Evolutionary conservation across 1,140 invertebrate genomes (phyloP).

Genomic region (Sitodiplosis mosellana): DNA sequence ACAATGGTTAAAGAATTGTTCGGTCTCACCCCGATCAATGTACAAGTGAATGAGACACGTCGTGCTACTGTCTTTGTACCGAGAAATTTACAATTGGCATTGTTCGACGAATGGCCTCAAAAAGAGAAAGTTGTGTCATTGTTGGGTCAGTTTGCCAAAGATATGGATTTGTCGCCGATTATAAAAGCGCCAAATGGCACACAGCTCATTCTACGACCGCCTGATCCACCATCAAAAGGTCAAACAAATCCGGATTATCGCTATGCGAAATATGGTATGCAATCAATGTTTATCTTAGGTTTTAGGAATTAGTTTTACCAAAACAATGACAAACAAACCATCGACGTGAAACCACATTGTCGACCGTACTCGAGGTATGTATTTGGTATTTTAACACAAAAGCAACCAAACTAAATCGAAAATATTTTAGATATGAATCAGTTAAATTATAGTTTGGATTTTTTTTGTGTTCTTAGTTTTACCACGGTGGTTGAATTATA

Average conservation of each 20-base stretch:
- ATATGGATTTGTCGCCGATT: conserved; percentile 17
- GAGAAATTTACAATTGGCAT: conserved; percentile 15
- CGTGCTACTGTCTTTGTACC: conserved; percentile 14
- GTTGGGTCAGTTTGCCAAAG: conserved; percentile 15
- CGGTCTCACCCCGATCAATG: not conserved
- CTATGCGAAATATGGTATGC: too few relatives aligned
- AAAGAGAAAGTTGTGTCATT: conserved; percentile 14
- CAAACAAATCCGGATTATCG: conserved; percentile 1
- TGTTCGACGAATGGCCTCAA: conserved; percentile 19
- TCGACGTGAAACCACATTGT: too few relatives aligned
- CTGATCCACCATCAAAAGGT: conserved; percentile 14
- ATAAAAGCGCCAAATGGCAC: conserved; percentile 17
- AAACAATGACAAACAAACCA: not conserved
- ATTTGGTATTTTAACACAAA: too few relatives aligned
- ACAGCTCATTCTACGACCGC: conserved; percentile 18
- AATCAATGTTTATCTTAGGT: not conserved
- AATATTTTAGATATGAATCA: too few relatives aligned
- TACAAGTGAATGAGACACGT: not conserved
- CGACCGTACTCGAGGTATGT: too few relatives aligned
- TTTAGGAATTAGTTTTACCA: too few relatives aligned
- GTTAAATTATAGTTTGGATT: too few relatives aligned
- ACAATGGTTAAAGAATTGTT: conserved; percentile 5
- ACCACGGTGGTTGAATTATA: too few relatives aligned
- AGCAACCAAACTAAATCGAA: too few relatives aligned
- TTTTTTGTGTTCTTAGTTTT: too few relatives aligned